phyloP scores from a whole-genome alignment of 2,888 invertebrate genomes.

The Thymelicus lineola region DNA sequence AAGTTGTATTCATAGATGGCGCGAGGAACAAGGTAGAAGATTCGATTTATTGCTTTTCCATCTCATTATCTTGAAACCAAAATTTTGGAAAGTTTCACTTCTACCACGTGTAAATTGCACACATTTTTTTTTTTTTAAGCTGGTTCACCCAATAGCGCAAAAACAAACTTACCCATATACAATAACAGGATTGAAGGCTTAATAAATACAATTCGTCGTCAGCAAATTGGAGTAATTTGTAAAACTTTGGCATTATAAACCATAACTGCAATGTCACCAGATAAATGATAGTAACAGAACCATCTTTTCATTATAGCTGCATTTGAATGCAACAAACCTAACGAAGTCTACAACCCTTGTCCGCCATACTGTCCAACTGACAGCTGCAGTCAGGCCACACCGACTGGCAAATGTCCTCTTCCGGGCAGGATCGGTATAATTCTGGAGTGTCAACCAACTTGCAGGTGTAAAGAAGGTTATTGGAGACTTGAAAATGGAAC shows the following conservation, averaged over 20 bases:
- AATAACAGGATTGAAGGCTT: too few relatives aligned
- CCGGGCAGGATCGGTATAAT: constrained; percentile 48
- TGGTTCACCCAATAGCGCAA: not conserved
- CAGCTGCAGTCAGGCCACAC: constrained; percentile 52
- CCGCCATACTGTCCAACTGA: constrained; percentile 57
- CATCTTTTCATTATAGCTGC: constrained; percentile 48
- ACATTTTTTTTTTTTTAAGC: too few relatives aligned
- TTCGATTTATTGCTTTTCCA: too few relatives aligned
- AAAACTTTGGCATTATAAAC: too few relatives aligned
- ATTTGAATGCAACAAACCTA: constrained; percentile 48
- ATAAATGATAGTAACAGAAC: not conserved
- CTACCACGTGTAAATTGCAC: too few relatives aligned
- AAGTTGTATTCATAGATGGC: too few relatives aligned
- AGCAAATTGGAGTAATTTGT: too few relatives aligned
- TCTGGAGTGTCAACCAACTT: constrained; percentile 49
- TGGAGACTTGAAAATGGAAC: constrained; percentile 51
- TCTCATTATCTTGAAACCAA: too few relatives aligned
- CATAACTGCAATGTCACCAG: not conserved
- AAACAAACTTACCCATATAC: too few relatives aligned
- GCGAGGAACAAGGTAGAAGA: too few relatives aligned
- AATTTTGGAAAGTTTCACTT: too few relatives aligned
- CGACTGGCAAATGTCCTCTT: constrained; percentile 50
- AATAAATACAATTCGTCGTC: too few relatives aligned
- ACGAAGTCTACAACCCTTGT: constrained; percentile 55
- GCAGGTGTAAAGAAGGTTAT: constrained; percentile 54